Base-by-base conservation (phyloP, 2,888 invertebrate genomes). In the Sarcophaga caerulescens region DNA sequence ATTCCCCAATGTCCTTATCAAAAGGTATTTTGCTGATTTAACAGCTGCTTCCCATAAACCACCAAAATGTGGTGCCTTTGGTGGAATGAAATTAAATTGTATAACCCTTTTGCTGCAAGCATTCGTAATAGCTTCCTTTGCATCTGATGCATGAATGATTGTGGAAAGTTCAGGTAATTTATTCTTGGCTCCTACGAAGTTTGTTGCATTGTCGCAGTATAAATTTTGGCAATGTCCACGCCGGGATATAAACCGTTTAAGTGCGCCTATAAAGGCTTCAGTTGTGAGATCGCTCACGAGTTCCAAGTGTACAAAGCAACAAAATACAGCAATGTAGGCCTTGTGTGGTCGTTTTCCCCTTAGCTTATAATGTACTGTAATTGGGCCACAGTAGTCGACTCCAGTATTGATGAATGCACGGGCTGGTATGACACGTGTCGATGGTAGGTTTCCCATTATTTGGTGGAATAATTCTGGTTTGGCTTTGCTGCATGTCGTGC, bases 401-500 rank as follows among this genome's bases (percentile, higher is more conserved):
- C 57, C 78, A 8, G 78, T 17, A 25, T 47, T 68, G 8, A 83
- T 62, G 35, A 83, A 83, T 12, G 25, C 25, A 25, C 25, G 3
- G 52, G 59, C 63, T 65, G 59, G 75, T 60, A 59, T 66, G n/a
- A 69, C 69, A 11, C 89, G 84, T 79, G 70, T 70, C 23, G 78
- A 57, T 4, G 69, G 68, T 52, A 73, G 60, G 21, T 76, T 70
- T 69, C 35, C 35, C 35, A 35, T 35, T 35, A 8, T 35, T 35
- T 35, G 35, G 35, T 35, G 6, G 1, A 35, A 35, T 35, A 35
- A 6, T 35, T 35, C 35, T 35, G 35, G 6, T 35, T 6, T 35
- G 35, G 35, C 35, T 35, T 35, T 35, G 35, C 35, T 35, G 35
- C 35, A 35, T 35, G 6, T 35, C 35, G 35, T 35, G 35, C 35